These are phyloP conservation scores for Drosophila robusta DNA, from an alignment of 2,888 invertebrate species.

Conservation along the genomic window DNA sequence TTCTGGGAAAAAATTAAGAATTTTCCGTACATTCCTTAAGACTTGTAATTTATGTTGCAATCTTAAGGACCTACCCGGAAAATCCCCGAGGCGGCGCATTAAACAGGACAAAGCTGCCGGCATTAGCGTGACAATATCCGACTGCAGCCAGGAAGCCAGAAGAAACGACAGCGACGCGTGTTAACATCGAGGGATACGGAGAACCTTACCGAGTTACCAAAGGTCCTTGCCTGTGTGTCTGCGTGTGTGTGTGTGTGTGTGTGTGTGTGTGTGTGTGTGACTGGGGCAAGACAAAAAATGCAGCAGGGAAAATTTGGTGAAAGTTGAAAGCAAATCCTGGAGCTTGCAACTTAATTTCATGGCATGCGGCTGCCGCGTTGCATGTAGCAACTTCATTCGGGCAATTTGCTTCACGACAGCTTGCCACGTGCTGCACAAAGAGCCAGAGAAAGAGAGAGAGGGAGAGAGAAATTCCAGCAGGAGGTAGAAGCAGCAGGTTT, in stretches of 20 bases:
- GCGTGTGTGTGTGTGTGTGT: constrained; percentile 13
- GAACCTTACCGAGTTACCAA: constrained; percentile 49
- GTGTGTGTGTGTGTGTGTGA: constrained; percentile 10
- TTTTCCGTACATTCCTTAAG: neutral
- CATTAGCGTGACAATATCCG: constrained; percentile 77
- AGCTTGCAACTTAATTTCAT: constrained; percentile 80
- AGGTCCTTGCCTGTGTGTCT: constrained; percentile 19
- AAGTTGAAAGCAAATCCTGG: constrained; percentile 78
- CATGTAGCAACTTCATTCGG: constrained; percentile 73
- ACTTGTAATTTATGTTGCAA: constrained; percentile 3
- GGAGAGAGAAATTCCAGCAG: neutral
- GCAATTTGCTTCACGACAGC: constrained; percentile 73
- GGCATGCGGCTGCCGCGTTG: constrained; percentile 64
- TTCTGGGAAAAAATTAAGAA: neutral
- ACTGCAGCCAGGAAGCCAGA: constrained; percentile 61
- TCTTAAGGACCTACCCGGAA: constrained; percentile 19
- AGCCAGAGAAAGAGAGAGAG: neutral
- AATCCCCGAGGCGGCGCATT: constrained; percentile 58
- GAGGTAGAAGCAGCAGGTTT: constrained; percentile 37
- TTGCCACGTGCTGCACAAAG: constrained; percentile 63
- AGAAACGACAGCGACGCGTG: constrained; percentile 71
- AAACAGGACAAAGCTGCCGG: constrained; percentile 71
- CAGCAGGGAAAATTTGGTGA: constrained; percentile 62
- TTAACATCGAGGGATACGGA: constrained; percentile 54
- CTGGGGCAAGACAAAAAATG: constrained; percentile 27